Base-by-base conservation (phyloP, 37 sponge, comb jelly and placozoan species). In the Ianthella basta region DNA sequence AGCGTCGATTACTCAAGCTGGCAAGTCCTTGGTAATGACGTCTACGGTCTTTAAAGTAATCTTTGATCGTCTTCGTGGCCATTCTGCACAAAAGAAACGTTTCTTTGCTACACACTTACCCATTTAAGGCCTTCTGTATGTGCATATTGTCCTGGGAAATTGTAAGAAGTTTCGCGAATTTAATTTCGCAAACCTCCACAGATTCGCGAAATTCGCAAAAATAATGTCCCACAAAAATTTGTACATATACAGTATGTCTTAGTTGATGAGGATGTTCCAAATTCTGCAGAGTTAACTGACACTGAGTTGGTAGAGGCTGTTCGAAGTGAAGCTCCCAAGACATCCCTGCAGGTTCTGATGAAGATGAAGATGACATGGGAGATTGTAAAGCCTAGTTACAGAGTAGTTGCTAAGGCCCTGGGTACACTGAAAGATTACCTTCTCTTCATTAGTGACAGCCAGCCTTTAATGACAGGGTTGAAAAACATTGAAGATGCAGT, bases 391-490 rank as follows among this genome's bases (percentile, higher is more conserved):
- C 73, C 73, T 72, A 72, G 12, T 13, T 72, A 72, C 73, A 72
- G 39, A 72, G 73, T 37, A 72, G 73, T 72, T 72, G 73, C 32
- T 72, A 8, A 34, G 13, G 73, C 73, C 39, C 73, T 72, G 30
- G 73, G 73, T 72, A 72, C 66, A 21, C 23, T 64, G 66, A 64
- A 64, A 16, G 23, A 64, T 64, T 64, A 64, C 73, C 73, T 72
- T 72, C 73, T 72, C 73, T 72, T 72, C 73, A 72, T 72, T 29
- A 72, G 73, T 33, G 39, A 72, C 41, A 72, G 36, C 39, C 38
- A 72, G 38, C 36, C 12, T 72, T 72, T 72, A 72, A 72, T 72
- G 40, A 29, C 73, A 72, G 73, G 73, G 30, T 32, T 72, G 73
- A 72, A 15, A 33, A 29, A 12, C 27, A 37, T 72, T 32, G 73